Conservation (phyloP, 2,888 invertebrate genomes). For the Eulithis testata region DNA sequence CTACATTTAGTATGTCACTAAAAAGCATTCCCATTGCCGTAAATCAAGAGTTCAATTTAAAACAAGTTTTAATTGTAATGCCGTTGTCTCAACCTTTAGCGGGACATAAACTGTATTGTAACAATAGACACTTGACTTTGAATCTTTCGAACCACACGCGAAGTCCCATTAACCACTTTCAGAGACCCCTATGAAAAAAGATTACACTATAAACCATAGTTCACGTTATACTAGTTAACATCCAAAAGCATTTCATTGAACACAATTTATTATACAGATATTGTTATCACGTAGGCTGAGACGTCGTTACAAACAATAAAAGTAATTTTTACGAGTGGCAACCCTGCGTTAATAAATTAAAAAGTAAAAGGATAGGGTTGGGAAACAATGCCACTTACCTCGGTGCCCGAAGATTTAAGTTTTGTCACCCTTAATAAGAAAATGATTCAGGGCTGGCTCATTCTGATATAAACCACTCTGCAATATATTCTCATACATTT, state of each 20-base stretch:
- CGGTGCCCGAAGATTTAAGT: slow-evolving; percentile 71
- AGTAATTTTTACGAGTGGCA: slow-evolving; percentile 83
- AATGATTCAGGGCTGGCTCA: slow-evolving; percentile 50
- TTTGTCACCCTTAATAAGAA: slow-evolving; percentile 68
- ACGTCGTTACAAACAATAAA: slow-evolving; percentile 84
- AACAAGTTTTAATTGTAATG: slow-evolving; percentile 66
- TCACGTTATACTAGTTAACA: slow-evolving; percentile 48
- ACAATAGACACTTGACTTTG: slow-evolving; percentile 77
- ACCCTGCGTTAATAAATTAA: slow-evolving; percentile 83
- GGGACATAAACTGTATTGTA: slow-evolving; percentile 68
- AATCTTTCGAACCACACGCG: slow-evolving; percentile 66
- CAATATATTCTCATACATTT: too few relatives aligned
- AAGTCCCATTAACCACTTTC: slow-evolving; percentile 46
- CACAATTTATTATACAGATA: slow-evolving; percentile 75
- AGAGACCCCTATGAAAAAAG: slow-evolving; percentile 33
- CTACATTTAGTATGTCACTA: slow-evolving; percentile 65
- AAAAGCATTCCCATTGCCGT: slow-evolving; percentile 74
- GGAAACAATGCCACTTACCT: slow-evolving; percentile 80
- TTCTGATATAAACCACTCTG: not conserved
- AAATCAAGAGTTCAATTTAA: slow-evolving; percentile 71
- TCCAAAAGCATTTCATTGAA: slow-evolving; percentile 57
- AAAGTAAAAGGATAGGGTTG: slow-evolving; percentile 73
- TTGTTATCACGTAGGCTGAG: slow-evolving; percentile 83
- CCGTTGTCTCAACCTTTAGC: slow-evolving; percentile 72
- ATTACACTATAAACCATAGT: slow-evolving; percentile 34